Evolutionary conservation across 2,888 invertebrate genomes (phyloP), one percentile per base, ranked within the genome.

Genomic region (Proisotoma minuta): DNA sequence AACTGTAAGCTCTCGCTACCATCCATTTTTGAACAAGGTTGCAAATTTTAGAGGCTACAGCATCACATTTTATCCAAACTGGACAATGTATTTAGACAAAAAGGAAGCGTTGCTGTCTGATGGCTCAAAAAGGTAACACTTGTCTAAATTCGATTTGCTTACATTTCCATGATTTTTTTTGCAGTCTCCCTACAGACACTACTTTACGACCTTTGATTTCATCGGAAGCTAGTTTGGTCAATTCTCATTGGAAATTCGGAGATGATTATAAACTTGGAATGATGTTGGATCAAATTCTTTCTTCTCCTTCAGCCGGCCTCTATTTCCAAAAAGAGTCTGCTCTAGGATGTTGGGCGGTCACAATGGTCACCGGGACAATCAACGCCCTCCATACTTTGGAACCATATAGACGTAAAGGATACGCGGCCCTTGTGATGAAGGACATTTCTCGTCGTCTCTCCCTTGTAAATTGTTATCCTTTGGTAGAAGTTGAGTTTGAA

Each of bases 361-460:
- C 48, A 1, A 23, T 49, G 22, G 28, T 59, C 1, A 22, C 20
- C 2, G 63, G 66, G 3, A 53, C 58, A 0, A 57, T 66, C 5
- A 59, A 57, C 34, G 63, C 66, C 2, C 43, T 66, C 1, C 48
- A 52, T 40, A 64, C 63, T 27, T 24, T 28, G 27, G 57, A 58
- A 2, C 20, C 12, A 18, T 47, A 53, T 23, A 40, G 63, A 4
- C 28, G 61, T 23, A 58, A 62, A 27, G 66, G 66, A 18, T 61
- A 58, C 24, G 66, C 24, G 1, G 52, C 61, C 24, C 27, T 63
- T 10, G 29, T 50, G 1, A 52, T 62, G 61, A 58, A 59, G 18
- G 52, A 18, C 8, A 26, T 52, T 5, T 28, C 54, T 12, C 50
- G 54, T 40, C n/a, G 34, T 4, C n/a, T 24, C 8, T 27, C 26